Evolutionary conservation across 2,888 invertebrate genomes (phyloP).

Genomic region (Philhelius pedissequus): DNA sequence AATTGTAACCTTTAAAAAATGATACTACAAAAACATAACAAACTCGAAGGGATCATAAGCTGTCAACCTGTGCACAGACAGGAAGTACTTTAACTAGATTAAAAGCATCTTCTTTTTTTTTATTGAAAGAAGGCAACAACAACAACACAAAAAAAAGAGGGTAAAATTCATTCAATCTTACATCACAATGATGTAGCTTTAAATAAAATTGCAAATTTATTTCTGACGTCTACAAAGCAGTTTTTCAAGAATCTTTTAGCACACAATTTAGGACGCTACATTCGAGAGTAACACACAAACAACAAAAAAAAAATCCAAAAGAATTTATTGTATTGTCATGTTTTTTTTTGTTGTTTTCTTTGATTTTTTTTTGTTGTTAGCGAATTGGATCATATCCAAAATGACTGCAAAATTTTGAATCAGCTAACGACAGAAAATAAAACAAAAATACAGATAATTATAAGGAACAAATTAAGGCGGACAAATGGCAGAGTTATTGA

Average conservation of each 20-base stretch:
- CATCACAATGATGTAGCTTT: conserved; percentile 4
- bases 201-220: conserved; percentile 39
- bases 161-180: not conserved
- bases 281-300: not conserved
- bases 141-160: not conserved
- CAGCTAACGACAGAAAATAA: not conserved
- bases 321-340: conserved; percentile 7
- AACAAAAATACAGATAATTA: not conserved
- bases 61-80: conserved; percentile 21
- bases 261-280: conserved; percentile 41
- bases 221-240: conserved; percentile 18
- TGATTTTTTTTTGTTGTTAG: not conserved
- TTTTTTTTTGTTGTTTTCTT: not conserved
- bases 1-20: not conserved
- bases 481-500: not conserved
- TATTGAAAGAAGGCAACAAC: not conserved
- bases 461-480: not conserved
- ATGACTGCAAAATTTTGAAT: conserved; percentile 19
- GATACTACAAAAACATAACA: not conserved
- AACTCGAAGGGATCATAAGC: not conserved
- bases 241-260: conserved; percentile 30
- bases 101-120: not conserved
- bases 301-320: conserved; percentile 4
- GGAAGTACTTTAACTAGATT: conserved; percentile 4
- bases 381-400: conserved; percentile 4